These are phyloP conservation scores for Conomelus anceps DNA, from an alignment of 2,888 invertebrate genomes.

Conservation along the genomic window DNA sequence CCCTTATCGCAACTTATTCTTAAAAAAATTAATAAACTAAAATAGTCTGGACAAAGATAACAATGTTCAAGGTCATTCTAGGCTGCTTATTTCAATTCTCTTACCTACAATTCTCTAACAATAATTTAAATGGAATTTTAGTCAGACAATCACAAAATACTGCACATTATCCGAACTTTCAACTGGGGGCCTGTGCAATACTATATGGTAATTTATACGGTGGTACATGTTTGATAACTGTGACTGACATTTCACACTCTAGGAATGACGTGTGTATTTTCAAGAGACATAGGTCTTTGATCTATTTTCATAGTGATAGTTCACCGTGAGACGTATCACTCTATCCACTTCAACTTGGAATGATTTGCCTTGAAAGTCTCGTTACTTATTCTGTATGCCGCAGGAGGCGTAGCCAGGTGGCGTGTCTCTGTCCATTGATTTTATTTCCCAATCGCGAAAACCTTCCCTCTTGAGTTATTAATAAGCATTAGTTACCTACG, in stretches of 20 bases:
- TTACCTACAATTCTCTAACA: no score
- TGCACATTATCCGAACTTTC: no score
- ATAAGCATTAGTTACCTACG: neutral
- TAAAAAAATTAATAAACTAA: no score
- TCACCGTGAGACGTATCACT: no score
- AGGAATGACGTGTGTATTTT: neutral
- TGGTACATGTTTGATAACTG: neutral
- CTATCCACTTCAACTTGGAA: neutral
- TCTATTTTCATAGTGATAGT: neutral
- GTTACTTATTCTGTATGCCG: neutral
- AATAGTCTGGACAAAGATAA: no score
- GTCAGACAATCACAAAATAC: no score
- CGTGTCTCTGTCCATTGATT: neutral
- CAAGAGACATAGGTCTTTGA: neutral
- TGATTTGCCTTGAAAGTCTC: neutral
- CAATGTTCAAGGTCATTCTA: no score
- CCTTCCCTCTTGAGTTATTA: neutral
- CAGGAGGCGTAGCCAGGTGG: neutral
- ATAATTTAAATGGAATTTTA: no score
- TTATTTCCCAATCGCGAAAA: neutral
- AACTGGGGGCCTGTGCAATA: no score
- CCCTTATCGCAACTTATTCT: no score
- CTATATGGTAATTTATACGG: neutral
- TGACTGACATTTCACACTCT: neutral
- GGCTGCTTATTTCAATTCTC: no score